A percentile compares a stretch with the other conserved stretches of the same genome.
phyloP scores from a whole-genome alignment of 92 coral and sea anemone species.

The Zoanthus gigantus region DNA sequence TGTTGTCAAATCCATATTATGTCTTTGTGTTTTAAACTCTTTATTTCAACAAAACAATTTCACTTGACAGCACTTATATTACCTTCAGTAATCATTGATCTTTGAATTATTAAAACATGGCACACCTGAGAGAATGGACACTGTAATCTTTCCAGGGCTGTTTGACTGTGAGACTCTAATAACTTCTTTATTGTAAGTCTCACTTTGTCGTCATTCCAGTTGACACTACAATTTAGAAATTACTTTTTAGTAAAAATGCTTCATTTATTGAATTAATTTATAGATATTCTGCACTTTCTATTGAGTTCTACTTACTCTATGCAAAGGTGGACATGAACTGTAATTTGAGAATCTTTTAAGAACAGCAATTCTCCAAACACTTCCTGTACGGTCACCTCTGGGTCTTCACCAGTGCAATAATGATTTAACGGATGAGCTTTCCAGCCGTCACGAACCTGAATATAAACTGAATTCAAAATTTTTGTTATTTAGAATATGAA shows the following conservation, averaged over 20 bases:
- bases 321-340: constrained; percentile 90
- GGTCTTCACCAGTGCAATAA: constrained; percentile 73
- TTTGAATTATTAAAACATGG: background rate
- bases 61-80: too few species aligned
- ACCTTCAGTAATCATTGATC: background rate
- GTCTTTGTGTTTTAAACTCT: too few species aligned
- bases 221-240: constrained; percentile 61
- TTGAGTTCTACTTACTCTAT: constrained; percentile 80
- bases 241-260: too few species aligned
- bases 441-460: constrained; percentile 94
- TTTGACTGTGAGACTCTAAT: constrained; percentile 88
- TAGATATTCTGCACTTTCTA: too few species aligned
- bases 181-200: constrained; percentile 86
- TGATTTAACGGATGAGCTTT: constrained; percentile 86
- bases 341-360: constrained; percentile 72
- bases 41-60: too few species aligned
- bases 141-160: constrained; percentile 91
- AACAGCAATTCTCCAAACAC: constrained; percentile 89
- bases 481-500: background rate
- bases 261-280: background rate
- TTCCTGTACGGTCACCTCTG: constrained; percentile 80
- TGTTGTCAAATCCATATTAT: too few species aligned
- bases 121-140: constrained; percentile 96
- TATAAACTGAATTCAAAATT: constrained; percentile 65
- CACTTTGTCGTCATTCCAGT: constrained; percentile 95